Conservation (phyloP, 92 coral and sea anemone species). For the Pocillopora meandrina region DNA sequence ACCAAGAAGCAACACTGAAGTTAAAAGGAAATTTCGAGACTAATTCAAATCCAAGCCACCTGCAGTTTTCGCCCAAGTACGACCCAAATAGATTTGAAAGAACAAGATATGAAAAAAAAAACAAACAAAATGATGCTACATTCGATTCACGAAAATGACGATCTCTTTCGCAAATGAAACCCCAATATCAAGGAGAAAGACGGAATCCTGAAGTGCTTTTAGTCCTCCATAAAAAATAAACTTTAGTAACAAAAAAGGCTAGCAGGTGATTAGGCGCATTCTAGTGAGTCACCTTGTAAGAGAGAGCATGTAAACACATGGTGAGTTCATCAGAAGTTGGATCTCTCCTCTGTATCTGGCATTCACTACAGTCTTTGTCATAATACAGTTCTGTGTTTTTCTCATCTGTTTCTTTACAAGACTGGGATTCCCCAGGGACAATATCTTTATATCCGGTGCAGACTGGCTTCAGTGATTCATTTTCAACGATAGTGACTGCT, state of each 20-base stretch:
- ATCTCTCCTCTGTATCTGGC: constrained; percentile 76
- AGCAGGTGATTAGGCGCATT: neutral
- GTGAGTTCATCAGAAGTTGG: constrained; percentile 83
- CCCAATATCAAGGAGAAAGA: too few relatives aligned
- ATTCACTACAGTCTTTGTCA: constrained; percentile 80
- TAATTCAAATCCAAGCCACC: too few relatives aligned
- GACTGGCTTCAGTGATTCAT: neutral
- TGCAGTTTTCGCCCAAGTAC: too few relatives aligned
- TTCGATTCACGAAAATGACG: too few relatives aligned
- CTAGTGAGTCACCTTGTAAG: constrained; percentile 73
- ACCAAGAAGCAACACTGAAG: neutral
- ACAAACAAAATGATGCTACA: too few relatives aligned
- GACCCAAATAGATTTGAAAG: too few relatives aligned
- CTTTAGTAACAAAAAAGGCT: neutral
- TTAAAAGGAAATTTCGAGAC: too few relatives aligned
- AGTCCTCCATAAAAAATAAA: neutral
- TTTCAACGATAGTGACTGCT: neutral
- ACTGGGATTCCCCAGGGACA: neutral
- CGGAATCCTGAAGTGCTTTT: neutral
- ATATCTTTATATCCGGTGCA: neutral
- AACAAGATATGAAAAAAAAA: too few relatives aligned
- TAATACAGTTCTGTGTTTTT: constrained; percentile 31
- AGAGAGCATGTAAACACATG: constrained; percentile 93
- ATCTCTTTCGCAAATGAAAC: too few relatives aligned
- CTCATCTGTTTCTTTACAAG: neutral